A percentile compares a stretch with the other conserved stretches of the same genome.
Evolutionary conservation across 2,797 vertebrate genomes (phyloP).

Genomic region (Amblyraja radiata): DNA sequence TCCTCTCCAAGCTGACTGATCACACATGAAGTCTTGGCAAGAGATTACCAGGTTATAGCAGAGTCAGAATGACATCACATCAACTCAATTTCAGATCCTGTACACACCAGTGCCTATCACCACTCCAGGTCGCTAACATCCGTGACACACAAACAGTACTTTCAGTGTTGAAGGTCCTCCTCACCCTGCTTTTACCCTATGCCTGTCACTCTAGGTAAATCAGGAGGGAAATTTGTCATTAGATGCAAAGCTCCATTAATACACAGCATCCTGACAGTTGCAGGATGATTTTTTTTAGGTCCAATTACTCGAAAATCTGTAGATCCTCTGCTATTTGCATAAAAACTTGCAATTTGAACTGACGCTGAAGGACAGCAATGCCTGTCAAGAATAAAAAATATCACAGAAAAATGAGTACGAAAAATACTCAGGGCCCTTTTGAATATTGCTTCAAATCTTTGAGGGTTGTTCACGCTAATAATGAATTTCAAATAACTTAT

Average conservation of each 20-base stretch:
- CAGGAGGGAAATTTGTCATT: constrained; percentile 61
- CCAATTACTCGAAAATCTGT: constrained; percentile 44
- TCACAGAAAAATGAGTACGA: constrained; percentile 53
- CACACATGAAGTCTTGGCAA: constrained; percentile 68
- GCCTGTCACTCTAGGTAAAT: constrained; percentile 66
- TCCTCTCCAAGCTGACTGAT: constrained; percentile 62
- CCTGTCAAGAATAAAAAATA: constrained; percentile 64
- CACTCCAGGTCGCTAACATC: constrained; percentile 67
- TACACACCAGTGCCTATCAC: constrained; percentile 71
- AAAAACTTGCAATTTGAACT: constrained; percentile 52
- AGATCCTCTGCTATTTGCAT: constrained; percentile 59
- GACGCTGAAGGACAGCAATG: constrained; percentile 52
- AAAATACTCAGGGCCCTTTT: constrained; percentile 47
- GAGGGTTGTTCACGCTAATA: constrained; percentile 72
- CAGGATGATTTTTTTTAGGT: constrained; percentile 50
- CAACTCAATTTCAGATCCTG: constrained; percentile 77
- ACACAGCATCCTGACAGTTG: constrained; percentile 54
- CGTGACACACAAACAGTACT: constrained; percentile 67
- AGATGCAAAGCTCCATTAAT: constrained; percentile 59
- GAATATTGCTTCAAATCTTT: constrained; percentile 63
- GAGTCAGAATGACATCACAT: constrained; percentile 75
- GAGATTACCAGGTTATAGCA: constrained; percentile 67
- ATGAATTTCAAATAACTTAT: constrained; percentile 91
- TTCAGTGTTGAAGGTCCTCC: constrained; percentile 54
- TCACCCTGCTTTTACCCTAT: constrained; percentile 49